Percentiles rank a stretch among this genome's conserved stretches.
Conservation (phyloP, 2,113 vertebrate genomes). For the Athene cunicularia region DNA sequence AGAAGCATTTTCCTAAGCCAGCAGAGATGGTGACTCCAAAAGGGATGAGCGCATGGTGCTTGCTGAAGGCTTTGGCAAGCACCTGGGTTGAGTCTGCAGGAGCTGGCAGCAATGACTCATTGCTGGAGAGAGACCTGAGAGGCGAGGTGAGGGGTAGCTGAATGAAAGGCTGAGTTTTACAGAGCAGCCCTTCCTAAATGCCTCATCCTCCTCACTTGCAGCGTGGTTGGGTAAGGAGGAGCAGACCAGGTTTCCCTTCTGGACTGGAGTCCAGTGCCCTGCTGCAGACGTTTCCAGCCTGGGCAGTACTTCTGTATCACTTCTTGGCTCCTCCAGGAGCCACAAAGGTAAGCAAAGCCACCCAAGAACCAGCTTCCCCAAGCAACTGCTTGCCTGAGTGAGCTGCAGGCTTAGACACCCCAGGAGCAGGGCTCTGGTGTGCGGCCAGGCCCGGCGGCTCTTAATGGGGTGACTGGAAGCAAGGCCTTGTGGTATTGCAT, state of each 20-base stretch:
- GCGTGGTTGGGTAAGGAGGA: neutral
- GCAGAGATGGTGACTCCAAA: neutral
- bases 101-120: neutral
- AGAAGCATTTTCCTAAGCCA: neutral
- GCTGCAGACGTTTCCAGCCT: neutral
- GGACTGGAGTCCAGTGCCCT: neutral
- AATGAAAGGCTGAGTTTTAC: neutral
- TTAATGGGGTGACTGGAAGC: neutral
- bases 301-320: accelerated
- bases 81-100: neutral
- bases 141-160: neutral
- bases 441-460: neutral
- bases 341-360: neutral
- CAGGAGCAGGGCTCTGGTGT: neutral
- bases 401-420: neutral
- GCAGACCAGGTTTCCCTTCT: neutral
- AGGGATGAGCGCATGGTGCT: neutral
- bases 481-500: neutral
- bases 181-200: neutral
- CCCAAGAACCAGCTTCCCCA: neutral
- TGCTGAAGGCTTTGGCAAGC: neutral
- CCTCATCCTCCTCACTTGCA: neutral
- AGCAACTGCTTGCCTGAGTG: neutral
- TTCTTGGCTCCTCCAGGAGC: neutral
- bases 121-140: neutral